Percentiles rank a stretch among this genome's conserved stretches.
Conservation (phyloP, 2,113 vertebrate genomes). For the Pelecanus crispus region DNA sequence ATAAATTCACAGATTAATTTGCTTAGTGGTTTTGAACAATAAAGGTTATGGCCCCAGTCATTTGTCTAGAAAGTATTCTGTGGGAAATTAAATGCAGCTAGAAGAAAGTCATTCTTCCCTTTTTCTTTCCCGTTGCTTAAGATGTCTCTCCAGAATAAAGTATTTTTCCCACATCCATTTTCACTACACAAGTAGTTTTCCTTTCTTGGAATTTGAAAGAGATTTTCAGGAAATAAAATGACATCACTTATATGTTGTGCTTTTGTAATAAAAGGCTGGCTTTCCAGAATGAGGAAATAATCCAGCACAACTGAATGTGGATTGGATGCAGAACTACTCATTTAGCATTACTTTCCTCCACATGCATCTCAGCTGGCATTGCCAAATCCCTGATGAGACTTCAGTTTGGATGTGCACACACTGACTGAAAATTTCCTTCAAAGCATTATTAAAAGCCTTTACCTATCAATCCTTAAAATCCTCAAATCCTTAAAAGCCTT, state of each 20-base stretch:
- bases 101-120: neutral
- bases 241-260: neutral
- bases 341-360: neutral
- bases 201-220: neutral
- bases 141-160: neutral
- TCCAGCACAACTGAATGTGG: neutral
- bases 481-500: neutral
- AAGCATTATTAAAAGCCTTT: neutral
- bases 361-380: neutral
- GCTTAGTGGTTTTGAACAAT: constrained; percentile 21
- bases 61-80: neutral
- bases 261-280: neutral
- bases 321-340: neutral
- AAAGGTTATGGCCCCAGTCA: neutral
- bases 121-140: neutral
- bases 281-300: neutral
- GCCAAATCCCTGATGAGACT: neutral
- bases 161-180: neutral
- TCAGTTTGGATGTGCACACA: neutral
- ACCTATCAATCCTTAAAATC: neutral
- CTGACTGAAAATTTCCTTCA: neutral
- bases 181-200: neutral
- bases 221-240: neutral
- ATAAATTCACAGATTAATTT: constrained; percentile 42
- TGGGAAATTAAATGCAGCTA: neutral